Percentiles rank a stretch among this genome's conserved stretches.
phyloP scores from a whole-genome alignment of 2,113 vertebrate genomes.

The Podarcis muralis region DNA sequence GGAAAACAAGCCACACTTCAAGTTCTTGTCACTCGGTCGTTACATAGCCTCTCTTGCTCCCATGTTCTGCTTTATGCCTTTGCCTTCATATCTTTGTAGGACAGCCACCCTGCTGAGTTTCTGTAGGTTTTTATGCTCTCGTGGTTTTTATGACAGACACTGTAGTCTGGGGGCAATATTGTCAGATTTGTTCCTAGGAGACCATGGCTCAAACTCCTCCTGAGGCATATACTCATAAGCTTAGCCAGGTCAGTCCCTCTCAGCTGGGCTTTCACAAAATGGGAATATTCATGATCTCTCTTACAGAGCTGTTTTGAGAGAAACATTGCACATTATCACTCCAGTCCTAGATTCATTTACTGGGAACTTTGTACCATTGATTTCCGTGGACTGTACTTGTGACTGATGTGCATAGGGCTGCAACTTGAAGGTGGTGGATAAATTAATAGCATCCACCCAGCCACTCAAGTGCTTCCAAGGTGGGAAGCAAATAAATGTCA shows the following conservation, averaged over 20 bases:
- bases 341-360: background rate
- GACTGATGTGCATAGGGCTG: background rate
- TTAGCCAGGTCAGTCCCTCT: background rate
- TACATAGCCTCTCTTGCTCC: background rate
- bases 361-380: background rate
- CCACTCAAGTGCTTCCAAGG: background rate
- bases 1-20: background rate
- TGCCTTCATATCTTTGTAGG: background rate
- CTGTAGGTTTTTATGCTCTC: background rate
- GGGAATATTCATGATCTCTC: background rate
- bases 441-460: background rate
- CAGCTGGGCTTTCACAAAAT: background rate
- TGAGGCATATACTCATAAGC: background rate
- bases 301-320: background rate
- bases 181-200: background rate
- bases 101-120: background rate
- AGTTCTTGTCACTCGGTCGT: background rate
- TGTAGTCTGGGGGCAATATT: background rate
- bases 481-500: slow-evolving; percentile 3
- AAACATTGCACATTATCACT: background rate
- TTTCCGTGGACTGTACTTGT: background rate
- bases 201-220: background rate
- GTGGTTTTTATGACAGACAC: background rate
- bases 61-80: background rate
- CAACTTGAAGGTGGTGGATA: background rate